These are phyloP conservation scores for Oncopeltus fasciatus DNA, from an alignment of 1,140 invertebrate genomes.

Conservation along the genomic window DNA sequence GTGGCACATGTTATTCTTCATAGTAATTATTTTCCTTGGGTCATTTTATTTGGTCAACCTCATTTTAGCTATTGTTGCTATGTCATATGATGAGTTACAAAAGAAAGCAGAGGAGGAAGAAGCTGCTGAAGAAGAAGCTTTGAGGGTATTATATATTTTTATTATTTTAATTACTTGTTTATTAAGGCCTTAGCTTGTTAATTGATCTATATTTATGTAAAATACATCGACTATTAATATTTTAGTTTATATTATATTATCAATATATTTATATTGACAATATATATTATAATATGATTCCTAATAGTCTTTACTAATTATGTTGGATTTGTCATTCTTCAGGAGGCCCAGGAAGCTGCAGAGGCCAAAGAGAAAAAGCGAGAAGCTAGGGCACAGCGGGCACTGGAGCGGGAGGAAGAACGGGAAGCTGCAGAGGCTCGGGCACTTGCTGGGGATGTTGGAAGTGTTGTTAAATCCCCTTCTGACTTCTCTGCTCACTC, in stretches of 20 bases:
- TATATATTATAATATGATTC: too few relatives aligned
- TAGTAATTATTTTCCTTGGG: slow-evolving; percentile 94
- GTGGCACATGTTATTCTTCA: slow-evolving; percentile 95
- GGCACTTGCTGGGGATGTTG: slow-evolving; percentile 34
- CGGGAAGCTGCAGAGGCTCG: slow-evolving; percentile 29
- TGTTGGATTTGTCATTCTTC: too few relatives aligned
- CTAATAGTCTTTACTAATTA: too few relatives aligned
- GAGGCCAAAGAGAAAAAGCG: slow-evolving; percentile 53
- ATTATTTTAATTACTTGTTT: background rate
- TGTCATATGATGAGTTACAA: slow-evolving; percentile 97
- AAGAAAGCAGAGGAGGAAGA: slow-evolving; percentile 96
- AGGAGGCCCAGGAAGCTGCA: slow-evolving; percentile 72
- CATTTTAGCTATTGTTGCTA: slow-evolving; percentile 97
- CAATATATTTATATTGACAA: too few relatives aligned
- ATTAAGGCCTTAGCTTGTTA: too few relatives aligned
- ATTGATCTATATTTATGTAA: too few relatives aligned
- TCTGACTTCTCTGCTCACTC: slow-evolving; percentile 78
- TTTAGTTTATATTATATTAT: too few relatives aligned
- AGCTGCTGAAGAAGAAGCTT: slow-evolving; percentile 76
- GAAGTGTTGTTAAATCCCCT: slow-evolving; percentile 60
- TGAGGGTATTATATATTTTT: slow-evolving; percentile 44
- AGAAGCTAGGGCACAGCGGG: slow-evolving; percentile 36
- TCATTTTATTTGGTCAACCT: slow-evolving; percentile 98
- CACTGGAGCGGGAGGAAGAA: slow-evolving; percentile 36
- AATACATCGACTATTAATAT: too few relatives aligned